Percentiles rank a stretch among this genome's conserved stretches.
phyloP scores from a whole-genome alignment of 2,888 invertebrate species.

The Heliconius cydno region DNA sequence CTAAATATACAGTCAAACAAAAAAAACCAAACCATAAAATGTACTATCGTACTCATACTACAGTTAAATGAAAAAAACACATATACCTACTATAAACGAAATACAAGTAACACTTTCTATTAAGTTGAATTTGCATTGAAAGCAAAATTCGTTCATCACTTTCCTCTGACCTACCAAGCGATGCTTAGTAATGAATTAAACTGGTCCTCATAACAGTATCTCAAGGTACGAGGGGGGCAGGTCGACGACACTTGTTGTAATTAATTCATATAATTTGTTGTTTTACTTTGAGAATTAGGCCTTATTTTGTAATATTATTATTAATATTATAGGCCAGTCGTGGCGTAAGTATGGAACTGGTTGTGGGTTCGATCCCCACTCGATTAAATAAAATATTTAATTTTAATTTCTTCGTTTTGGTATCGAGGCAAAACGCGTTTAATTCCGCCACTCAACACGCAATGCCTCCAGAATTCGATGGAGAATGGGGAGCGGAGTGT shows the following conservation, averaged over 20 bases:
- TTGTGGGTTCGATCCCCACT: no score
- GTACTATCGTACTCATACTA: not conserved
- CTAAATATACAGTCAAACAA: not conserved
- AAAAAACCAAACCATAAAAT: not conserved
- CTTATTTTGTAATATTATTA: not conserved
- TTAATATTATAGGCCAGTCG: no score
- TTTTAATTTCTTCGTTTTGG: no score
- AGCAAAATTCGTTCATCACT: constrained; percentile 81
- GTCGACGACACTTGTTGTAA: constrained; percentile 37
- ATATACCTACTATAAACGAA: constrained; percentile 53
- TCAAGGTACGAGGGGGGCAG: constrained; percentile 60
- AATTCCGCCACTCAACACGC: no score
- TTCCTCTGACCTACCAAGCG: constrained; percentile 74
- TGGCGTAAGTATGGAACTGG: no score
- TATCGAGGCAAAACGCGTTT: no score
- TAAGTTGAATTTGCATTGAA: constrained; percentile 68
- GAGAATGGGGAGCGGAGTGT: no score
- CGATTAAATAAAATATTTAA: no score
- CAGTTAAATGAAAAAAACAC: constrained; percentile 15
- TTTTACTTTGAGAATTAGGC: constrained; percentile 6
- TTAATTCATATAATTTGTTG: constrained; percentile 3
- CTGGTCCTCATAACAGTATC: constrained; percentile 77
- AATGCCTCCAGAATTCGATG: no score
- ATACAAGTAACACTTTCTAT: constrained; percentile 73
- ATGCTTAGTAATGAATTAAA: constrained; percentile 67